phyloP scores from a whole-genome alignment of 2,888 invertebrate genomes.

The Philereme vetulata region DNA sequence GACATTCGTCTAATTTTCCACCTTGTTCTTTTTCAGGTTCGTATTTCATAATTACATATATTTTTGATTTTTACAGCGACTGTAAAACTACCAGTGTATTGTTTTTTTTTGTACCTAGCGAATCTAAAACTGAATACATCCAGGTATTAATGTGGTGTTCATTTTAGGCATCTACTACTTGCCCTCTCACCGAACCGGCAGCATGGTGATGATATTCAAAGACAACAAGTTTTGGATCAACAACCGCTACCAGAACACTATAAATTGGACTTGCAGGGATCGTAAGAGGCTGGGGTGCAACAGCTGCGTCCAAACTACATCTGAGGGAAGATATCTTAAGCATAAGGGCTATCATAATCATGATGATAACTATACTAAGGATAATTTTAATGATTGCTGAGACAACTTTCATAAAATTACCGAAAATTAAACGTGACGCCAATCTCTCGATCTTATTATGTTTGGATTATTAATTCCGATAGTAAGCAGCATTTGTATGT shows the following conservation, averaged over 20 bases:
- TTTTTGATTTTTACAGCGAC: background rate
- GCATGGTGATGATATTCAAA: conserved; percentile 78
- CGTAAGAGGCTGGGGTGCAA: conserved; percentile 73
- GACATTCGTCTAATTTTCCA: no score
- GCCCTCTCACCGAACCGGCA: conserved; percentile 77
- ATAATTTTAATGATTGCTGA: conserved; percentile 77
- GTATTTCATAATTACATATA: background rate
- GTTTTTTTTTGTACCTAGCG: background rate
- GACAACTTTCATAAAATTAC: conserved; percentile 1
- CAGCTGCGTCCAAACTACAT: conserved; percentile 75
- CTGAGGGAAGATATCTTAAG: conserved; percentile 74
- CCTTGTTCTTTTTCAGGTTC: conserved; percentile 10
- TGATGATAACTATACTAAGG: conserved; percentile 76
- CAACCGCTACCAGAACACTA: conserved; percentile 77
- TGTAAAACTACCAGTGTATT: no score
- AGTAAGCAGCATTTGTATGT: no score
- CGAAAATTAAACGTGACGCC: no score
- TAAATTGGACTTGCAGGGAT: conserved; percentile 79
- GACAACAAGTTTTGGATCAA: conserved; percentile 81
- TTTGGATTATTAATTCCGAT: no score
- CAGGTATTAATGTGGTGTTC: conserved; percentile 31
- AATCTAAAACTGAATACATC: background rate
- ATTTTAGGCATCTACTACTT: conserved; percentile 76
- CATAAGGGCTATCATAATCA: conserved; percentile 78
- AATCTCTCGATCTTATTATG: no score